phyloP scores from a whole-genome alignment of 64 coral and sea anemone species.

The Exaiptasia diaphana region DNA sequence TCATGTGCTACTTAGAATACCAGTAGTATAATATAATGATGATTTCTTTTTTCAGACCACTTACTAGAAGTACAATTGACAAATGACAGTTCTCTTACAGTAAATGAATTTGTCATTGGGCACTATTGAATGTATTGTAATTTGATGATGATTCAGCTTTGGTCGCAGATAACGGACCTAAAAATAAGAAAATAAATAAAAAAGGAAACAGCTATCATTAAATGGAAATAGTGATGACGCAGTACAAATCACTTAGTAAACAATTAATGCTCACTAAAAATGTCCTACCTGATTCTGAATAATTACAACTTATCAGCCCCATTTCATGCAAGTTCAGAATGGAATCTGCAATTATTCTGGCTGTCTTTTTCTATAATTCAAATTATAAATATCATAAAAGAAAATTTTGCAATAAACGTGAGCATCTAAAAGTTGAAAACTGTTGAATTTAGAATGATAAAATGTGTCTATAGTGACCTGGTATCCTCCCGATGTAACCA shows the following conservation, averaged over 20 bases:
- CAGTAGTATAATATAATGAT: no score
- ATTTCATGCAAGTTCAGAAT: constrained; percentile 77
- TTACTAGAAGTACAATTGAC: no score
- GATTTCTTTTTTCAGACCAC: no score
- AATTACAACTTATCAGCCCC: constrained; percentile 70
- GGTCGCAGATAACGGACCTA: neutral
- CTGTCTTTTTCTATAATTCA: constrained; percentile 69
- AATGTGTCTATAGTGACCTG: constrained; percentile 80
- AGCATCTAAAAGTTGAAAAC: neutral
- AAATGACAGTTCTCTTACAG: no score
- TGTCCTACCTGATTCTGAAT: constrained; percentile 63
- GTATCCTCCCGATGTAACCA: constrained; percentile 97
- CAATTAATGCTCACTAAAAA: neutral
- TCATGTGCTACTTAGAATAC: no score
- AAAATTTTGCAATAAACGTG: neutral
- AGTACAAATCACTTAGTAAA: no score
- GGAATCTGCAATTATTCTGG: constrained; percentile 92
- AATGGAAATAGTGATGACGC: no score
- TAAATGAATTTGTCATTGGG: no score
- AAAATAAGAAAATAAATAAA: no score
- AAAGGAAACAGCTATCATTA: no score
- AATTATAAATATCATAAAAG: neutral
- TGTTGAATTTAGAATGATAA: neutral
- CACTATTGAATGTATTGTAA: constrained; percentile 9
- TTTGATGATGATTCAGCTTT: neutral